Base-by-base conservation (phyloP, 2,797 vertebrate genomes). In the Parauchenoglanis punctatus region DNA sequence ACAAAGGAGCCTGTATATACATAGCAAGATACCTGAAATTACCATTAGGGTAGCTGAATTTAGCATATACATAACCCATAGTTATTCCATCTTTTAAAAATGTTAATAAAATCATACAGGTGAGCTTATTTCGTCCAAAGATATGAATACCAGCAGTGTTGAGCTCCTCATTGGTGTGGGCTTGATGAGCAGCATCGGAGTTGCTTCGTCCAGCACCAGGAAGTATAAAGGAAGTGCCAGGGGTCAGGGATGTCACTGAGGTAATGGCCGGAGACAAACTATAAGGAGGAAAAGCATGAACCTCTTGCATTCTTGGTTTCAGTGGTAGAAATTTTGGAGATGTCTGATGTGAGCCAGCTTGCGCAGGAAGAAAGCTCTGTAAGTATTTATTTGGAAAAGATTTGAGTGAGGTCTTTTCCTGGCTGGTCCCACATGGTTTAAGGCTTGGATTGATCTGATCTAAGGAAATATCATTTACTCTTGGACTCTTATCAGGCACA, bases 401-500 rank as follows among this genome's bases (percentile, higher is more conserved):
- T 61, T n/a, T 63, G 46, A 61, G 87, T 86, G 63, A 85, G 93
- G 28, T 78, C 93, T 49, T 40, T 65, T 52, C 31, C 8, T 46
- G 83, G 63, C 58, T 58, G 52, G 70, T 68, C 61, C 11, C 20
- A 40, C 49, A 8, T 18, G 78, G 67, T 58, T 73, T 70, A 40
- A 49, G 72, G 20, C 25, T 49, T 49, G 59, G 23, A 89, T 89
- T 94, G 89, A 84, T 82, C 28, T 93, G 91, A 91, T 91, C 0
- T 93, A 40, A 93, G 91, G 95, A 92, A 35, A 95, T 93, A 17
- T 88, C 77, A 90, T 93, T 91, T 93, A 95, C 46, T 92, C 91
- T 0, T 58, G 67, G 54, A 46, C 28, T 88, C 13, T 77, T 87
- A 44, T 86, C 52, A 40, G 23, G 68, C 46, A 88, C 15, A 17